Base-by-base conservation (phyloP, 2,888 invertebrate genomes). In the Meandrusa payeni region DNA sequence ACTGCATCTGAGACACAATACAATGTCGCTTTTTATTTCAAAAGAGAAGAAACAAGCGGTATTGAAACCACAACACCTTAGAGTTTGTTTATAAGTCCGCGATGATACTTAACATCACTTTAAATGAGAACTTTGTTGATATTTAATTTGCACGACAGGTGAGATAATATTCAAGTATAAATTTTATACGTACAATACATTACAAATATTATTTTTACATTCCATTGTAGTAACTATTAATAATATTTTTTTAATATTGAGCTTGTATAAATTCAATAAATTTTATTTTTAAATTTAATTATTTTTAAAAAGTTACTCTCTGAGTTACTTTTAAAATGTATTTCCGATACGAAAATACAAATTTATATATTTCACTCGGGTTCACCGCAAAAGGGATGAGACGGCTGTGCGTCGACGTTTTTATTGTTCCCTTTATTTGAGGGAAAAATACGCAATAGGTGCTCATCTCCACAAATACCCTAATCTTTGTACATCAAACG, bases 401-500 rank as follows among this genome's bases (percentile, higher is more conserved):
- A 47, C 50, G 57, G 52, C 45, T 43, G 49, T 37, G 50, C 69
- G 71, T 76, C 61, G 73, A 67, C 64, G 67, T 61, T 63, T 63
- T 69, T 66, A 70, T 76, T 72, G 67, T 68, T 52, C 63, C 69
- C 75, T 75, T 69, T 65, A 67, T 73, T 68, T 63, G 58, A 67
- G 66, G 71, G 73, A 80, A 81, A 82, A 82, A 78, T 78, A 79
- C 51, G 55, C 50, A 58, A 54, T 29, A 36, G 34, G 11, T 50
- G 51, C 74, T 75, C 71, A 73, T 75, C 69, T 61, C 59, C 63
- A 56, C 70, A 66, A 77, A 78, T 76, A 73, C 76, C 73, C 72
- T 72, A 76, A 83, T 82, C 81, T 82, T 79, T 65, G 58, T 62
- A 85, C 82, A 83, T 85, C 83, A 85, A 86, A 85, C 81, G 69